These are phyloP conservation scores for Sternotherus odoratus DNA, from an alignment of 2,797 vertebrate genomes.

Conservation along the genomic window DNA sequence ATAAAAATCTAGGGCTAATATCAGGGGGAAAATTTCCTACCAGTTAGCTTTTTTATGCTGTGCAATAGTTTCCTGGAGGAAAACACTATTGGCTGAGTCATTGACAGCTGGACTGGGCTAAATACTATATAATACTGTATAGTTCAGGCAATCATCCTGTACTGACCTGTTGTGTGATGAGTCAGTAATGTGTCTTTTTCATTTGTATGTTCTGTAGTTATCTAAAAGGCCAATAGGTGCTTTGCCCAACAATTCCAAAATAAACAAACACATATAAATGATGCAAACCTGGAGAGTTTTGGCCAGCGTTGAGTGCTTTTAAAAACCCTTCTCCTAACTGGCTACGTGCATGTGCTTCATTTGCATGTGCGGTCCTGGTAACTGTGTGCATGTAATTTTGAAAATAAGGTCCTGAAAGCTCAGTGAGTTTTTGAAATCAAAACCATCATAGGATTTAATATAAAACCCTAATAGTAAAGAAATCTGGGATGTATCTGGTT, in stretches of 20 bases:
- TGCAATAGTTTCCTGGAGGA: not conserved
- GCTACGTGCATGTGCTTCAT: not conserved
- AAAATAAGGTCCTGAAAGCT: constrained; percentile 60
- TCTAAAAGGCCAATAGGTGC: not conserved
- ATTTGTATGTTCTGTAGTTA: not conserved
- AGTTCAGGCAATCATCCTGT: rapidly evolving
- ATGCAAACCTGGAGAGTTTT: not conserved
- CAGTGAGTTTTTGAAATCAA: constrained; percentile 48
- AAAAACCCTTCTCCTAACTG: not conserved
- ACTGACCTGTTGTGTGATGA: not conserved
- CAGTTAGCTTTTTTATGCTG: not conserved
- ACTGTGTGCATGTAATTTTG: not conserved
- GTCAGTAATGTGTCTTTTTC: not conserved
- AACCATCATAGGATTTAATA: constrained; percentile 58
- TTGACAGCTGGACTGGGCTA: not conserved
- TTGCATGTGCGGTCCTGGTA: not conserved
- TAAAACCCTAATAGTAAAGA: constrained; percentile 57
- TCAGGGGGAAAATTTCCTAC: not conserved
- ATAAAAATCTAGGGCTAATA: not conserved
- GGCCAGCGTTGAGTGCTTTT: not conserved
- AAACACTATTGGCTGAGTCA: not conserved
- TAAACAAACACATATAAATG: not conserved
- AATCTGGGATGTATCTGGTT: constrained; percentile 74
- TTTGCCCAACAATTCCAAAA: not conserved
- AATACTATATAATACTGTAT: not conserved